phyloP scores from a whole-genome alignment of 2,113 vertebrate species.

The Sorex araneus region DNA sequence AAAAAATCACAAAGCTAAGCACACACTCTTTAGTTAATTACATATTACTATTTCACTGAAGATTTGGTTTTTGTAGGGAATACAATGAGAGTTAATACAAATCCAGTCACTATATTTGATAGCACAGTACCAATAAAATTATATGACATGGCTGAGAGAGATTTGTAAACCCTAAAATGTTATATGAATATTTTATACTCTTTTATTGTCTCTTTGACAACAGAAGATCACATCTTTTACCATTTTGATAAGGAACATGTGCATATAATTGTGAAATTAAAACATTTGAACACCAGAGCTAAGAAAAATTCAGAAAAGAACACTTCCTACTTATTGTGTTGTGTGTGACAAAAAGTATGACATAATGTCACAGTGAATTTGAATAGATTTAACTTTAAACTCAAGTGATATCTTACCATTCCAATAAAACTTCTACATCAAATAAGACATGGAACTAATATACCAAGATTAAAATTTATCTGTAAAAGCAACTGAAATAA shows the following conservation, averaged over 20 bases:
- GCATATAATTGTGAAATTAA: neutral
- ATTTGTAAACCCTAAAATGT: neutral
- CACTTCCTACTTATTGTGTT: neutral
- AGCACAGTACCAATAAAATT: neutral
- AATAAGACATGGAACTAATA: neutral
- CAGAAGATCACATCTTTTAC: neutral
- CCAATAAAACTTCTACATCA: neutral
- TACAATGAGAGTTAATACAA: conserved; percentile 13
- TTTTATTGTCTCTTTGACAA: neutral
- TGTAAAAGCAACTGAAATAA: neutral
- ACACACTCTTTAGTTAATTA: neutral
- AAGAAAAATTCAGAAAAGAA: neutral
- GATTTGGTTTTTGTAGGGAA: conserved; percentile 11
- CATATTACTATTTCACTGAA: neutral
- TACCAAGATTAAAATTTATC: neutral
- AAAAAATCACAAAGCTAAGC: neutral
- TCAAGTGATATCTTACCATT: neutral
- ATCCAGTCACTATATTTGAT: neutral
- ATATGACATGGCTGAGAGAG: neutral
- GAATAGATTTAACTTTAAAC: neutral
- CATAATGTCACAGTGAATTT: neutral
- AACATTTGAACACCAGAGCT: neutral
- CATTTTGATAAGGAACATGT: neutral
- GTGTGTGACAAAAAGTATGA: neutral
- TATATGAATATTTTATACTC: neutral